These are phyloP conservation scores for Drosophila suboccidentalis DNA, from an alignment of 2,888 invertebrate species.

Conservation along the genomic window DNA sequence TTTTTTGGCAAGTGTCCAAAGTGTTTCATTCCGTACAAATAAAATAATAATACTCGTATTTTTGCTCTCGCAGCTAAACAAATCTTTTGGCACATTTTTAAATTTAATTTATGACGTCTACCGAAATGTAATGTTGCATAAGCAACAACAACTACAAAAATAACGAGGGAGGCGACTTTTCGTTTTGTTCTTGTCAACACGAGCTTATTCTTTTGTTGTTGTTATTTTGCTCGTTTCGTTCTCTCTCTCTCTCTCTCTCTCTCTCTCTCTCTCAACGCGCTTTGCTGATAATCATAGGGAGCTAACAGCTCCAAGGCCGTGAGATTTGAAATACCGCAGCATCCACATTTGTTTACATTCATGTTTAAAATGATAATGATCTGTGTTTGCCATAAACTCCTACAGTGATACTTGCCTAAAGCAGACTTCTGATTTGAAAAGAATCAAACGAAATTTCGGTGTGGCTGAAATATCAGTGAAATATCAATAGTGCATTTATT, in stretches of 20 bases:
- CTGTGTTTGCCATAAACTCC: slow-evolving; percentile 17
- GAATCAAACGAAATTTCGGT: not conserved
- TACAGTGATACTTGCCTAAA: slow-evolving; percentile 28
- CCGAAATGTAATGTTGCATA: slow-evolving; percentile 62
- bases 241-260: slow-evolving; percentile 17
- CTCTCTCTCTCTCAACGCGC: slow-evolving; percentile 17
- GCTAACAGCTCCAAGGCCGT: slow-evolving; percentile 57
- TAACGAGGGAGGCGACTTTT: slow-evolving; percentile 9
- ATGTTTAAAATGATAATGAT: slow-evolving; percentile 58
- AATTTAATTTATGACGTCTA: slow-evolving; percentile 46
- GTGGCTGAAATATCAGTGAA: too few species aligned
- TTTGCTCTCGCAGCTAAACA: slow-evolving; percentile 34
- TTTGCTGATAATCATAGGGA: slow-evolving; percentile 38
- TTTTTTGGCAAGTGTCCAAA: slow-evolving; percentile 65
- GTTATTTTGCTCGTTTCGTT: slow-evolving; percentile 16
- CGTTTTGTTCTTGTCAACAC: slow-evolving; percentile 31
- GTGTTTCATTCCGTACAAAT: slow-evolving; percentile 44
- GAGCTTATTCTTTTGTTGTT: slow-evolving; percentile 28
- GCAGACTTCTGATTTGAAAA: not conserved
- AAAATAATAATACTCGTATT: slow-evolving; percentile 47
- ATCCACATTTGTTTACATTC: slow-evolving; percentile 72
- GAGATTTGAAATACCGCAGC: slow-evolving; percentile 59
- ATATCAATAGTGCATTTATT: too few species aligned
- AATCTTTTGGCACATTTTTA: slow-evolving; percentile 36
- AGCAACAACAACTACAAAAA: slow-evolving; percentile 35